Evolutionary conservation across 2,113 vertebrate genomes (phyloP).

Genomic region (Sakesphorus luctuosus): DNA sequence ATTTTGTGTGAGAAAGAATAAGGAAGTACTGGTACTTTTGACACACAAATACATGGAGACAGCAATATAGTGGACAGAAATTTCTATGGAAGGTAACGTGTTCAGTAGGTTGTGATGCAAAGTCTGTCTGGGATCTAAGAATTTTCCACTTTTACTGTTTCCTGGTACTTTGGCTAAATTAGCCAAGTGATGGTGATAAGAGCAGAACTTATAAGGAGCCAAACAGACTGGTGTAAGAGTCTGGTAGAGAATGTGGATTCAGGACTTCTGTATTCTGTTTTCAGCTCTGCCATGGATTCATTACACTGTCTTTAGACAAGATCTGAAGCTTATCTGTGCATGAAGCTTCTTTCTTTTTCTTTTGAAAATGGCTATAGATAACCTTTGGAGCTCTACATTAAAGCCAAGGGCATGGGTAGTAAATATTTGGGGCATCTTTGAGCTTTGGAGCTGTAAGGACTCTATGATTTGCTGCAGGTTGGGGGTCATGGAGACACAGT

Average conservation of each 20-base stretch:
- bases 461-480: not conserved
- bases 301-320: not conserved
- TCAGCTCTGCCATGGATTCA: not conserved
- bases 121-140: not conserved
- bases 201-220: not conserved
- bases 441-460: not conserved
- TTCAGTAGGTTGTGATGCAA: not conserved
- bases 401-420: not conserved
- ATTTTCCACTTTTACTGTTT: not conserved
- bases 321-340: not conserved
- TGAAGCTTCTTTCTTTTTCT: not conserved
- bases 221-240: not conserved
- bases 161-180: not conserved
- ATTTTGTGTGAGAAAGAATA: not conserved
- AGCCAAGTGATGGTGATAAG: not conserved
- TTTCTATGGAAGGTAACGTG: fast-evolving
- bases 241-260: not conserved
- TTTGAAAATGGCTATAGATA: not conserved
- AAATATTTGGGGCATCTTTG: not conserved
- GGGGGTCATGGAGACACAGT: not conserved
- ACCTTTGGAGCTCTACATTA: not conserved
- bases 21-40: not conserved
- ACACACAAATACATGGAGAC: not conserved
- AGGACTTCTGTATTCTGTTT: not conserved
- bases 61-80: not conserved